These are phyloP conservation scores for Pocillopora verrucosa DNA, from an alignment of 64 coral and sea anemone genomes.

Conservation along the genomic window DNA sequence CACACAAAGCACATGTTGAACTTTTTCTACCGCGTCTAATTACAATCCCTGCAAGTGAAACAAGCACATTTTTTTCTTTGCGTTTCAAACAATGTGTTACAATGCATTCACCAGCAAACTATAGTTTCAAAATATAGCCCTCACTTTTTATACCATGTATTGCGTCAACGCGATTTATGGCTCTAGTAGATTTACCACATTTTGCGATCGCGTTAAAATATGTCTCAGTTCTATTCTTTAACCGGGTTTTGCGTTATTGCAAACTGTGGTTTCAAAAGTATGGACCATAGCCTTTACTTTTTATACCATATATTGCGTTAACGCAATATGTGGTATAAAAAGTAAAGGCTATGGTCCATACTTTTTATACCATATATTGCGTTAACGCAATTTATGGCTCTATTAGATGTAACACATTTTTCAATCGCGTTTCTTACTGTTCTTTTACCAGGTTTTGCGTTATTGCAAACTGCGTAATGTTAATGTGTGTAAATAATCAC, in stretches of 20 bases:
- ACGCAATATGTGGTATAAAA: too few relatives aligned
- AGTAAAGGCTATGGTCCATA: too few relatives aligned
- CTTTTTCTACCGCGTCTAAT: too few relatives aligned
- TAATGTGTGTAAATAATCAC: neutral
- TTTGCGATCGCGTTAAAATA: too few relatives aligned
- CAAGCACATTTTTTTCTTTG: too few relatives aligned
- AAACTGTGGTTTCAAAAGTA: conserved; percentile 1
- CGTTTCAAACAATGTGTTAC: neutral
- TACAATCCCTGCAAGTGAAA: too few relatives aligned
- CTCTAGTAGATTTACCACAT: neutral
- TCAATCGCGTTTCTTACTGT: neutral
- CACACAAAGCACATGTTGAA: neutral
- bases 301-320: too few relatives aligned
- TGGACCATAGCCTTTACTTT: too few relatives aligned
- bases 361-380: neutral
- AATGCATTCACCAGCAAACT: too few relatives aligned
- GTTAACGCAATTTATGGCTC: neutral
- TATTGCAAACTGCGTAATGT: neutral
- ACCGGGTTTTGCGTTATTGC: too few relatives aligned
- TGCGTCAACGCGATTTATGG: neutral
- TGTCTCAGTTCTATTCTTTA: too few relatives aligned
- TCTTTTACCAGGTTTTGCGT: conserved; percentile 9
- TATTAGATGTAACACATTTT: too few relatives aligned
- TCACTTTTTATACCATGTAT: neutral
- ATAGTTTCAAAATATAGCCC: neutral